These are phyloP conservation scores for Prochilodus magdalenae DNA, from an alignment of 2,113 vertebrate genomes.

Conservation along the genomic window DNA sequence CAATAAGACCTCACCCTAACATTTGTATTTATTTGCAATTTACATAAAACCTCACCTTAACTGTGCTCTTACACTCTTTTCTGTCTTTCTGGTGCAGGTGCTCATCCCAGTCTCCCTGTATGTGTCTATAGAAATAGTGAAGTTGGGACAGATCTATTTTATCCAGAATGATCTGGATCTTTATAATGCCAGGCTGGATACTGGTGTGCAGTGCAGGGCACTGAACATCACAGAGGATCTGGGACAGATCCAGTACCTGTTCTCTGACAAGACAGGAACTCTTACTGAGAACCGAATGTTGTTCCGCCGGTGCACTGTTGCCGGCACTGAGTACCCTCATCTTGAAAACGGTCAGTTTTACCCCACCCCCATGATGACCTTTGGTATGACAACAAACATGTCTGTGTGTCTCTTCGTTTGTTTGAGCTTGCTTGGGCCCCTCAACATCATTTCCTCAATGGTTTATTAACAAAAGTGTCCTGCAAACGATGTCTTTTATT, in stretches of 20 bases:
- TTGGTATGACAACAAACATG: not conserved
- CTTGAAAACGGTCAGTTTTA: constrained; percentile 86
- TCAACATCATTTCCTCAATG: not conserved
- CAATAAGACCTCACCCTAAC: not conserved
- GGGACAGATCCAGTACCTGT: constrained; percentile 92
- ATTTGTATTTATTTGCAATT: too few species aligned
- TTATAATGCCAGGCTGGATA: constrained; percentile 85
- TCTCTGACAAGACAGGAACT: constrained; percentile 97
- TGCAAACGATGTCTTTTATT: not conserved
- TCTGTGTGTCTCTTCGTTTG: not conserved
- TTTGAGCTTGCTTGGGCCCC: not conserved
- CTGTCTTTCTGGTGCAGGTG: constrained; percentile 77
- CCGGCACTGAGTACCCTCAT: constrained; percentile 91
- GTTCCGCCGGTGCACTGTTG: constrained; percentile 91
- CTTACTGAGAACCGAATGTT: constrained; percentile 98
- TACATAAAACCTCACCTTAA: not conserved
- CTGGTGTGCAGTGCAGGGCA: constrained; percentile 87
- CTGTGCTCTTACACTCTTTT: not conserved
- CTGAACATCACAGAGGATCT: constrained; percentile 95
- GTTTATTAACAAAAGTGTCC: not conserved
- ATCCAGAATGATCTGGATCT: constrained; percentile 91
- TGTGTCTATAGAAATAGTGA: constrained; percentile 96
- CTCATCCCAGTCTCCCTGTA: constrained; percentile 96
- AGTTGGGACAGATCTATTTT: constrained; percentile 92
- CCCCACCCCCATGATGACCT: not conserved